Percentiles rank a stretch among this genome's conserved stretches.
Evolutionary conservation across 2,888 invertebrate species (phyloP).

Genomic region (Tenthredo distinguenda): DNA sequence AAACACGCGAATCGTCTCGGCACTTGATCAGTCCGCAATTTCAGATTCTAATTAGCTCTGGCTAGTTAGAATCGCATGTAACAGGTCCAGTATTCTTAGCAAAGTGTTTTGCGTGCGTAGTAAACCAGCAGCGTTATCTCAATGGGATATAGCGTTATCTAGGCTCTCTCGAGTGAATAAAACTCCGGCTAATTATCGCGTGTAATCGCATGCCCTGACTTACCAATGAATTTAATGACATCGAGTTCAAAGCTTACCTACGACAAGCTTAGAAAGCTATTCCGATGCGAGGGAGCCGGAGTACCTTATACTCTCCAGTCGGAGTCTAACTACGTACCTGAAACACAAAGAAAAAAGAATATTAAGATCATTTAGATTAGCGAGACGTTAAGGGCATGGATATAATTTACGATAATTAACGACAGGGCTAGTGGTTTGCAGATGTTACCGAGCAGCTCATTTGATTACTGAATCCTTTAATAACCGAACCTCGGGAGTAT

Average conservation of each 20-base stretch:
- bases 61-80: slow-evolving; percentile 8
- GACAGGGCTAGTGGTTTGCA: background rate
- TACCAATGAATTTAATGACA: slow-evolving; percentile 37
- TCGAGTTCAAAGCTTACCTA: slow-evolving; percentile 31
- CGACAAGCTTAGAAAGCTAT: background rate
- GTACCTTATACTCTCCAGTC: background rate
- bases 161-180: background rate
- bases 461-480: slow-evolving; percentile 1
- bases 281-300: background rate
- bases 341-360: slow-evolving; percentile 25
- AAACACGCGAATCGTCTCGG: background rate
- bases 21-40: slow-evolving; percentile 52
- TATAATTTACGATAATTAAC: slow-evolving; percentile 48
- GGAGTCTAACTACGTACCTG: slow-evolving; percentile 33
- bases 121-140: slow-evolving; percentile 25
- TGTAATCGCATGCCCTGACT: slow-evolving; percentile 20
- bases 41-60: slow-evolving; percentile 67
- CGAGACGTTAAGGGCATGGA: slow-evolving; percentile 7
- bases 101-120: slow-evolving; percentile 11
- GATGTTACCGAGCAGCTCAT: background rate
- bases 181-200: slow-evolving; percentile 16
- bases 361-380: slow-evolving; percentile 46
- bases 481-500: background rate
- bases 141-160: slow-evolving; percentile 1
- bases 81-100: background rate